A percentile compares a stretch with the other conserved stretches of the same genome.
Conservation (phyloP, 2,888 invertebrate species). For the Drosophila mulleri region DNA sequence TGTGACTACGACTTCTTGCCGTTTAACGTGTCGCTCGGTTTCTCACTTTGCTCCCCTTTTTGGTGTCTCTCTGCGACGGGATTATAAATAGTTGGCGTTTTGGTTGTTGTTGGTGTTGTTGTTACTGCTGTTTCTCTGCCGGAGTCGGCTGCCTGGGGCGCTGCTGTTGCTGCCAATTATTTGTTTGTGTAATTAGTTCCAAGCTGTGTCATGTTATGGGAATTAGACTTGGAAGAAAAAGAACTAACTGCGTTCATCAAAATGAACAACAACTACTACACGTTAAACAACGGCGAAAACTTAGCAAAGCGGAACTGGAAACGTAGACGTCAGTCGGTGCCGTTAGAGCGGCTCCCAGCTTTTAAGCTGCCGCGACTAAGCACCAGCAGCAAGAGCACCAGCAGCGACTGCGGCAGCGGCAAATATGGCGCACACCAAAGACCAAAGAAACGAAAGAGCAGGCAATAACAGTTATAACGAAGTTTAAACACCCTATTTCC, state of each 20-base stretch:
- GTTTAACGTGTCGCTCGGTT: constrained; percentile 49
- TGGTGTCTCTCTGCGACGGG: constrained; percentile 50
- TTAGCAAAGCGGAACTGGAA: constrained; percentile 80
- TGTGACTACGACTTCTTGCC: constrained; percentile 43
- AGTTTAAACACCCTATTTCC: background rate
- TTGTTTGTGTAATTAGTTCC: constrained; percentile 69
- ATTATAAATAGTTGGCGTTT: constrained; percentile 67
- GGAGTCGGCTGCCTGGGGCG: constrained; percentile 47
- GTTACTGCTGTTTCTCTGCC: constrained; percentile 19
- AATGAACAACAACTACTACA: constrained; percentile 45
- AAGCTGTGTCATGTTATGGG: constrained; percentile 64
- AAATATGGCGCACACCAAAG: constrained; percentile 55
- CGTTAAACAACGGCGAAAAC: constrained; percentile 71
- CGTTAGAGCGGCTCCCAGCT: constrained; percentile 74
- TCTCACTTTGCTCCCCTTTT: constrained; percentile 44
- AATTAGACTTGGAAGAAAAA: constrained; percentile 51
- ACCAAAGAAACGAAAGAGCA: constrained; percentile 38
- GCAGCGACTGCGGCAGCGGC: constrained; percentile 19
- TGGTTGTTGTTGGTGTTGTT: constrained; percentile 27
- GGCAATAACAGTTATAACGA: constrained; percentile 11
- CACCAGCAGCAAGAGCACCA: constrained; percentile 34
- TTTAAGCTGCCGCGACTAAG: constrained; percentile 56
- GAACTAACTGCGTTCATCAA: constrained; percentile 60
- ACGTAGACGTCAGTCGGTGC: constrained; percentile 60
- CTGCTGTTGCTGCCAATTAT: constrained; percentile 60